A percentile compares a stretch with the other conserved stretches of the same genome.
Evolutionary conservation across 2,888 invertebrate species (phyloP).

Genomic region (Isoperla grammatica): DNA sequence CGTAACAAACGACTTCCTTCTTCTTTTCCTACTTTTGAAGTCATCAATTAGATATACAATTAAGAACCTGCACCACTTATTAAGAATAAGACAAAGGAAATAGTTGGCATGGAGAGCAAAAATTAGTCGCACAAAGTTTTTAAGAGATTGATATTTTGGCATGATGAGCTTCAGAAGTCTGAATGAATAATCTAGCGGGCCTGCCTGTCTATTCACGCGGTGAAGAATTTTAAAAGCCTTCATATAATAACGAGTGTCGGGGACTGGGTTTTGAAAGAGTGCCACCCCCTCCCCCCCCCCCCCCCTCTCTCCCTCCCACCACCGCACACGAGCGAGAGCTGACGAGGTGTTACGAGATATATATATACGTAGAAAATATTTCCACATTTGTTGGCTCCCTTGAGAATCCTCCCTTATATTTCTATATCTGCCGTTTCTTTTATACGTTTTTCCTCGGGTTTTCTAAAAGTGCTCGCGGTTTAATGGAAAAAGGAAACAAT

Average conservation of each 20-base stretch:
- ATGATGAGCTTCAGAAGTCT: no score
- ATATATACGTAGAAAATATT: conserved; percentile 13
- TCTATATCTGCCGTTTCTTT: conserved; percentile 19
- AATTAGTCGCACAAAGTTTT: no score
- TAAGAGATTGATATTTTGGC: no score
- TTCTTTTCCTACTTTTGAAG: no score
- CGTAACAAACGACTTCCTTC: no score
- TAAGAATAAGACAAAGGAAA: no score
- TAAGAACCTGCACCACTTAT: no score
- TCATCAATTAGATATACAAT: no score
- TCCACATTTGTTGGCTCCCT: conserved; percentile 14
- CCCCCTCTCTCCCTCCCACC: not conserved
- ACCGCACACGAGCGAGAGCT: not conserved
- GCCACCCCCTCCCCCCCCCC: not conserved
- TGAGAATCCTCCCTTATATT: conserved; percentile 16
- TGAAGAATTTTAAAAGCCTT: conserved; percentile 14
- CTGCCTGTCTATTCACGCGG: no score
- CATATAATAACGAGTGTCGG: not conserved
- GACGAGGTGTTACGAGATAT: conserved; percentile 14
- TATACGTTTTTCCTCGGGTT: conserved; percentile 3
- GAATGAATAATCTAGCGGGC: no score
- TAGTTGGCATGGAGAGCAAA: no score
- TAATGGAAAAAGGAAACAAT: conserved; percentile 15
- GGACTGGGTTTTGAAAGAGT: conserved; percentile 8
- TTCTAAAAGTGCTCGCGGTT: not conserved